phyloP scores from a whole-genome alignment of 2,113 vertebrate species.

The Prunella himalayana region DNA sequence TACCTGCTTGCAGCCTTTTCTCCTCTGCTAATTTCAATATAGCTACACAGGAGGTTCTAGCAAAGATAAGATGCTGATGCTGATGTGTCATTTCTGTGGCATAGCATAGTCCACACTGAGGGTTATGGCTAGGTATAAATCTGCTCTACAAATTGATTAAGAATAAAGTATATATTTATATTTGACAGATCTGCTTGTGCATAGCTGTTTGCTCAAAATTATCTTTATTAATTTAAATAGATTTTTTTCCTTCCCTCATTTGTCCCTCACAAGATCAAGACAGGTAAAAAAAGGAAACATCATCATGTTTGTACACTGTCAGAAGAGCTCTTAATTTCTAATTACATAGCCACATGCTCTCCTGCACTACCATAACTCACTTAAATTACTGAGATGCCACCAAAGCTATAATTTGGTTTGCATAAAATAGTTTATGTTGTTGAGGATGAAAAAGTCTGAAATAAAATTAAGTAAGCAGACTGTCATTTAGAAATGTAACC shows the following conservation, averaged over 20 bases:
- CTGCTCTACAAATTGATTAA: not conserved
- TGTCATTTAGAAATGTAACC: not conserved
- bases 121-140: not conserved
- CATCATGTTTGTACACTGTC: not conserved
- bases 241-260: not conserved
- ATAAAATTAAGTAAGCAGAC: not conserved
- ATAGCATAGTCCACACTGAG: not conserved
- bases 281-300: not conserved
- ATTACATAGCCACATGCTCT: not conserved
- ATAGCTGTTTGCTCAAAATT: not conserved
- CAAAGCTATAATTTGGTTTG: not conserved
- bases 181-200: not conserved
- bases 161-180: not conserved
- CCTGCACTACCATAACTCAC: not conserved
- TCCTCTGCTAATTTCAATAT: not conserved
- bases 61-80: not conserved
- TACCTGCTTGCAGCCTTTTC: not conserved
- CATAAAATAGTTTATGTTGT: not conserved
- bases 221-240: not conserved
- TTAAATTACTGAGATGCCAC: not conserved
- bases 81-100: not conserved
- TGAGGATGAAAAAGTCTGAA: not conserved
- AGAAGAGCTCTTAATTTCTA: not conserved
- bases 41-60: rapidly evolving
- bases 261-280: not conserved